Conservation (phyloP, 2,113 vertebrate species). For the Numida meleagris region DNA sequence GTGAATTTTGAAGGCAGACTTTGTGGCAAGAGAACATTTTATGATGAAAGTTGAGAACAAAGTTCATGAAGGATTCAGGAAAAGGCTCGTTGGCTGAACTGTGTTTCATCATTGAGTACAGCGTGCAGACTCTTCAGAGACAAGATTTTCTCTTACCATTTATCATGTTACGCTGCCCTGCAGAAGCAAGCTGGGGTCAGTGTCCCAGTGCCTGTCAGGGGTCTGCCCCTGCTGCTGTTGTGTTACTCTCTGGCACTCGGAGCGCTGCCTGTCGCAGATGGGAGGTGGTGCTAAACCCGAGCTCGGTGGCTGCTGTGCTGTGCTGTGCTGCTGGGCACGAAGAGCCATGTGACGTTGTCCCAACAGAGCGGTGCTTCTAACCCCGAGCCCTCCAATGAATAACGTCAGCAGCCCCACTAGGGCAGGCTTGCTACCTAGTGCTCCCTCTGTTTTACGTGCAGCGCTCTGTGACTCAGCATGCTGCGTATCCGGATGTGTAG, state of each 20-base stretch:
- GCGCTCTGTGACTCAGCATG: fast-evolving
- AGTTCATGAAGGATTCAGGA: not conserved
- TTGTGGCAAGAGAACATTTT: not conserved
- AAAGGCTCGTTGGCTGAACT: not conserved
- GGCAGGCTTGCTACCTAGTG: not conserved
- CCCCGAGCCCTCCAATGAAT: not conserved
- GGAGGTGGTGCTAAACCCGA: not conserved
- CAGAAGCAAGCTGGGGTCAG: fast-evolving
- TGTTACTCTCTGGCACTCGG: not conserved
- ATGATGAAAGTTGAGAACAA: not conserved
- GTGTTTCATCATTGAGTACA: not conserved
- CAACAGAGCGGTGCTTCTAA: not conserved
- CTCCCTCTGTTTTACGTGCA: not conserved
- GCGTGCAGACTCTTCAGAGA: not conserved
- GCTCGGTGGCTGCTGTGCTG: not conserved
- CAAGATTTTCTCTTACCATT: not conserved
- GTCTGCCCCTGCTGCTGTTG: fast-evolving
- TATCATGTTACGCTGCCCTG: not conserved
- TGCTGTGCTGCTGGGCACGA: not conserved
- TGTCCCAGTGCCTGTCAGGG: not conserved
- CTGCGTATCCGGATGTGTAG: not conserved
- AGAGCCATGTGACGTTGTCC: fast-evolving
- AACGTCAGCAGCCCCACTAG: not conserved
- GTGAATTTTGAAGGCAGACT: not conserved
- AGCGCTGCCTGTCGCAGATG: not conserved